Percentiles rank a stretch among this genome's conserved stretches.
phyloP scores from a whole-genome alignment of 2,797 vertebrate genomes.

The Botia almorhae region DNA sequence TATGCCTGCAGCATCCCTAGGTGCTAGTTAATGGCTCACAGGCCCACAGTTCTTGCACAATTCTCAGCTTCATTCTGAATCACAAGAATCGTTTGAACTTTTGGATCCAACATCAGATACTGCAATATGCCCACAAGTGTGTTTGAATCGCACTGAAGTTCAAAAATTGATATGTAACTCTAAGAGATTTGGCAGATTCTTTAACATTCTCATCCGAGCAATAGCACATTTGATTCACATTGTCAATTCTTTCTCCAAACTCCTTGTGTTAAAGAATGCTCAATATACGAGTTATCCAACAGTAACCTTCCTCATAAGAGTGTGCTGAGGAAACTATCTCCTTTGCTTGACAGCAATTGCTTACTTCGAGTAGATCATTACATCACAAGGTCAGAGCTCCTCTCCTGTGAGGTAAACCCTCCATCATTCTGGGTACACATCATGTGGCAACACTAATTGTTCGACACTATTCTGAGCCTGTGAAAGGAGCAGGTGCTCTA shows the following conservation, averaged over 20 bases:
- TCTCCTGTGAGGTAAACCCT: conserved; percentile 4
- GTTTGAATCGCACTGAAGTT: not conserved
- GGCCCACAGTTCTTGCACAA: conserved; percentile 13
- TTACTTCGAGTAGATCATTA: not conserved
- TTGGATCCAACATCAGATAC: not conserved
- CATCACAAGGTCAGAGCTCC: not conserved
- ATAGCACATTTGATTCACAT: not conserved
- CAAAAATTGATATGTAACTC: not conserved
- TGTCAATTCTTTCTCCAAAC: not conserved
- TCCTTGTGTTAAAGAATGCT: not conserved
- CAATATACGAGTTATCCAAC: not conserved
- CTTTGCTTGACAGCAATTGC: not conserved
- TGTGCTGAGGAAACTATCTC: not conserved
- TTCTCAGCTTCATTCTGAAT: not conserved
- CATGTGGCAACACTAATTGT: not conserved
- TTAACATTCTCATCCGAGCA: too few species aligned
- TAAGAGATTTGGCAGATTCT: too few species aligned
- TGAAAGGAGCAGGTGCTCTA: too few species aligned
- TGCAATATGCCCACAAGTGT: not conserved
- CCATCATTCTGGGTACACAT: not conserved
- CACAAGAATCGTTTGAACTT: not conserved
- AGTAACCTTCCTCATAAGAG: not conserved
- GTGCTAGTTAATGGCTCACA: not conserved
- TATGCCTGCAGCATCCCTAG: not conserved
- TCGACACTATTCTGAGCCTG: not conserved